Base-by-base conservation (phyloP, 1,140 invertebrate genomes). In the Panulirus ornatus region DNA sequence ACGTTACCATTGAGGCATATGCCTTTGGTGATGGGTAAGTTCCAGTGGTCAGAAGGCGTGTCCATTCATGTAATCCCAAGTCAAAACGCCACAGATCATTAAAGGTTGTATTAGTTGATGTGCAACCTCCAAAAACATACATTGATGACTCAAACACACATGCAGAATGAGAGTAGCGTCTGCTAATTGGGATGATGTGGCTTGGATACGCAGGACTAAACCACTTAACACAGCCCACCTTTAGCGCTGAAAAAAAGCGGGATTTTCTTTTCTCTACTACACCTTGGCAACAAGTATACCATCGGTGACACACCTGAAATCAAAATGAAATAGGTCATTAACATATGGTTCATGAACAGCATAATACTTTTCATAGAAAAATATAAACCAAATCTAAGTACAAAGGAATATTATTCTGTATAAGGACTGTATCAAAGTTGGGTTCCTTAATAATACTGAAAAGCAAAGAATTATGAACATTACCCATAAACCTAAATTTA, bases 61-160 rank as follows among this genome's bases (percentile, higher is more conserved):
- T 94, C 91, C 91, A 92, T 66, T 89, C 89, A 47, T 91, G 78
- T 36, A 42, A 83, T 22, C 89, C 91, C 70, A 99, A 95, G 95
- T 99, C 97, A 93, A 99, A 96, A 92, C 95, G 95, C 98, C 98
- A 99, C 11, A 99, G 95, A 95, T 99, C 98, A 95, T 99, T 99
- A 93, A 99, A 99, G 14, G 98, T 98, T 30, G 98, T 99, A 92
- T 96, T 97, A 54, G 97, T 97, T 44, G 97, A 97, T n/a, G 98
- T 98, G 92, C 97, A 99, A 0, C 98, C 98, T 75, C 98, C 98
- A 95, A 99, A 99, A 44, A 99, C 96, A 94, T 97, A 99, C 97
- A 99, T 97, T 2, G 95, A 96, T 97, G 91, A 91, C 22, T 91
- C 89, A 88, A 84, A 87, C 40, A 92, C 88, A 87, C 91, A 98